Percentiles rank a stretch among this genome's conserved stretches.
Conservation (phyloP, 2,888 invertebrate genomes). For the Sialis fuliginosa region DNA sequence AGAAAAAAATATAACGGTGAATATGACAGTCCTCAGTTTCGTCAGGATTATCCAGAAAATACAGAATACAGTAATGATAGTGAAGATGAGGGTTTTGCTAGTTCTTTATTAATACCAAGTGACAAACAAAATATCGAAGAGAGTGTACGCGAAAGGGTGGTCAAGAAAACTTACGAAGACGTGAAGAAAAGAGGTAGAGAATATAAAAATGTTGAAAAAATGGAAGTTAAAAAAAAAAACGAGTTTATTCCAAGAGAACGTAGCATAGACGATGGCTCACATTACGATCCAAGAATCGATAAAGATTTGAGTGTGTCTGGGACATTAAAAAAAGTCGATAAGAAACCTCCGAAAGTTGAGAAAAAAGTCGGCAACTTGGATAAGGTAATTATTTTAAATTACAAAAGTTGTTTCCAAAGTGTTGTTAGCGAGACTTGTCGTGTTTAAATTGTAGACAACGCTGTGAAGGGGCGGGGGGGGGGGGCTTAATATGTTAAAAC, state of each 20-base stretch:
- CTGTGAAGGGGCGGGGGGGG: too few species aligned
- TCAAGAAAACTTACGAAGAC: background rate
- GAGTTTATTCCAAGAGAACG: slow-evolving; percentile 35
- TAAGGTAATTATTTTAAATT: slow-evolving; percentile 30
- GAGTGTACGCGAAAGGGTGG: slow-evolving; percentile 6
- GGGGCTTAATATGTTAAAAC: too few species aligned
- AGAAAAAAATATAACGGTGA: slow-evolving; percentile 29
- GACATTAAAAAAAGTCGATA: slow-evolving; percentile 27
- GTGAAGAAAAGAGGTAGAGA: slow-evolving; percentile 1
- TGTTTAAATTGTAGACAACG: too few species aligned
- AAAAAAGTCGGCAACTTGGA: slow-evolving; percentile 56
- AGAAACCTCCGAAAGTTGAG: slow-evolving; percentile 35
- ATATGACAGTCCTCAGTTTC: slow-evolving; percentile 24
- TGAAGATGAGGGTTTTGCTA: slow-evolving; percentile 52
- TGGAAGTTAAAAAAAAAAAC: slow-evolving; percentile 25
- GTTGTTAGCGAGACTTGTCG: slow-evolving; percentile 5
- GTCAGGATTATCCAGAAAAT: background rate
- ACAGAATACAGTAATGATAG: slow-evolving; percentile 30
- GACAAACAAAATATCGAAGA: slow-evolving; percentile 58
- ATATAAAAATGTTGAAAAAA: slow-evolving; percentile 11
- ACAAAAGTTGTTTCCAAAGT: background rate
- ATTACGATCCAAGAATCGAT: slow-evolving; percentile 43
- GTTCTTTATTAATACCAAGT: slow-evolving; percentile 50
- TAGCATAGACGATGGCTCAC: slow-evolving; percentile 48
- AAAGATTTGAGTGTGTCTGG: slow-evolving; percentile 25